These are phyloP conservation scores for Podabrus alpinus DNA, from an alignment of 2,888 invertebrate genomes.

Conservation along the genomic window DNA sequence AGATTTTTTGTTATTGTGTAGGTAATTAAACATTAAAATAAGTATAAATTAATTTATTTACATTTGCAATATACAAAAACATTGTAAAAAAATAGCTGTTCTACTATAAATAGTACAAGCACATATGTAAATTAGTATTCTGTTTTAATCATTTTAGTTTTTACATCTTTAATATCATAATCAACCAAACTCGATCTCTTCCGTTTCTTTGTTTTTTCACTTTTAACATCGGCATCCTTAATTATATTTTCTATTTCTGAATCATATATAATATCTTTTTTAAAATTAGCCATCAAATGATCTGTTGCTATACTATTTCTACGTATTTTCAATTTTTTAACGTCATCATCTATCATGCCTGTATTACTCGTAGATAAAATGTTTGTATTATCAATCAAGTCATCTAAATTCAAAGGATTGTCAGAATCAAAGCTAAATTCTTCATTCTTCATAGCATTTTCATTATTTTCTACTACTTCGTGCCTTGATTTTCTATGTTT, in stretches of 20 bases:
- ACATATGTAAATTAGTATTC: too few relatives aligned
- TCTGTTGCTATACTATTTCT: constrained; percentile 28
- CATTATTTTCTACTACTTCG: not conserved
- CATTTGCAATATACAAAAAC: too few relatives aligned
- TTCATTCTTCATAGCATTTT: too few relatives aligned
- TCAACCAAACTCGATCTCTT: not conserved
- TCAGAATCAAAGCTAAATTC: not conserved
- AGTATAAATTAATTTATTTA: too few relatives aligned
- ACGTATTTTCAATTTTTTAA: not conserved
- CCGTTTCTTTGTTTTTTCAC: not conserved
- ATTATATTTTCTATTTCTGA: not conserved
- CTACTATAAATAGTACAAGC: too few relatives aligned
- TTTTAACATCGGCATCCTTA: not conserved
- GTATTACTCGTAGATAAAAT: not conserved
- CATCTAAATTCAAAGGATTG: not conserved
- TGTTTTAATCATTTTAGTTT: not conserved
- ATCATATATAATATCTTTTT: not conserved
- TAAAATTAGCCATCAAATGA: too few relatives aligned
- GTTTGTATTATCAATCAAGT: not conserved
- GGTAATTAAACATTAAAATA: too few relatives aligned
- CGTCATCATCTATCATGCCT: constrained; percentile 7
- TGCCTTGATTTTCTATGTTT: not conserved
- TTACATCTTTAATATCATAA: not conserved
- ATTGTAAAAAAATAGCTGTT: too few relatives aligned
- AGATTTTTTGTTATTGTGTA: too few relatives aligned